Percentiles rank a stretch among this genome's conserved stretches.
phyloP scores from a whole-genome alignment of 2,113 vertebrate genomes.

The Nannobrachium achirus region DNA sequence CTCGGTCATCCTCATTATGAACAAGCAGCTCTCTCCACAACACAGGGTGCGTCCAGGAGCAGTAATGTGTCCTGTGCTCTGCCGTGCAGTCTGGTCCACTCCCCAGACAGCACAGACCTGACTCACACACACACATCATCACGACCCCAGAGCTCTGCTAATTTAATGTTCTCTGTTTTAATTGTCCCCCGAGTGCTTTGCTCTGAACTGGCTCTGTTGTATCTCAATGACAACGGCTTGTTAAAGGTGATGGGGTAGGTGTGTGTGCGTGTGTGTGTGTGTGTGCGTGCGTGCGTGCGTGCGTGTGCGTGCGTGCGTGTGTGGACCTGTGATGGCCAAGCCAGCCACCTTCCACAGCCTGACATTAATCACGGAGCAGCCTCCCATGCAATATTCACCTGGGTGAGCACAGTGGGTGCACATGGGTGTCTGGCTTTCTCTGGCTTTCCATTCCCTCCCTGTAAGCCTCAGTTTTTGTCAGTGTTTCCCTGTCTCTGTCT shows the following conservation, averaged over 20 bases:
- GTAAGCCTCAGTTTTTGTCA: not conserved
- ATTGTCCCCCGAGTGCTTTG: constrained; percentile 66
- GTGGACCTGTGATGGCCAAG: constrained; percentile 20
- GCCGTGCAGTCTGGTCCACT: constrained; percentile 7
- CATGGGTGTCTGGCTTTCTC: constrained; percentile 42
- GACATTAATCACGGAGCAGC: constrained; percentile 71
- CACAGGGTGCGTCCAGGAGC: no score
- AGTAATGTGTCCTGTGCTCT: not conserved
- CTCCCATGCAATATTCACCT: constrained; percentile 67
- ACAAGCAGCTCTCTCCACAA: no score
- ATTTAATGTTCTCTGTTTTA: constrained; percentile 70
- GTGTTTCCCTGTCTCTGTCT: constrained; percentile 4
- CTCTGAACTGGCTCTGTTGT: constrained; percentile 54
- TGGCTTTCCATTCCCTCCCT: constrained; percentile 16
- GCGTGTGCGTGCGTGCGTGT: constrained; percentile 34
- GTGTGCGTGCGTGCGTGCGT: constrained; percentile 9
- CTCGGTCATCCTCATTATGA: no score
- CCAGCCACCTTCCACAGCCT: constrained; percentile 60
- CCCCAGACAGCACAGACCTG: constrained; percentile 41
- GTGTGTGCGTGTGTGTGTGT: constrained; percentile 22
- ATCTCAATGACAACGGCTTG: constrained; percentile 56
- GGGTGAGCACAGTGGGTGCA: constrained; percentile 54
- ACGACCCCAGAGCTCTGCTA: constrained; percentile 61
- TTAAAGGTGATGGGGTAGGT: constrained; percentile 55
- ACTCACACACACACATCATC: constrained; percentile 39